Base-by-base conservation (phyloP, 92 coral and sea anemone genomes). In the Montipora capitata region DNA sequence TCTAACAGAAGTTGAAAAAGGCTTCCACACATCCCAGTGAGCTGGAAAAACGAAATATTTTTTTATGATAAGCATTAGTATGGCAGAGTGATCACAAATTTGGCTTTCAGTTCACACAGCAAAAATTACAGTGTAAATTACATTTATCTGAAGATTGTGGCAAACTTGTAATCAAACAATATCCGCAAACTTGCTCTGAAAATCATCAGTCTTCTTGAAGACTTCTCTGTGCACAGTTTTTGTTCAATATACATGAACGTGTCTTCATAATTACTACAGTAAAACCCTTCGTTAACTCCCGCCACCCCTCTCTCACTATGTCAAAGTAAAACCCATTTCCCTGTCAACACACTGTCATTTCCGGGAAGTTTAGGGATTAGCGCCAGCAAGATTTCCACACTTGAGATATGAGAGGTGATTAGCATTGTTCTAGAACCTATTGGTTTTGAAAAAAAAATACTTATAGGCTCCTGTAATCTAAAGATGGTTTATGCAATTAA, bases 21-120 rank as follows among this genome's bases (percentile, higher is more conserved):
- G 90, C 63, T 90, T 86, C 87, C 93, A 90, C 14, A 86, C 93
- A 90, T 90, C 93, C 90, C 93, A 85, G 52, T 90, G 93, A 5
- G 75, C 87, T 59, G 41, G 14, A 74, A 72, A 74, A 87, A 72
- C 12, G 52, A 62, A 81, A 74, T 9, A 52, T 74, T 4, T 43
- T 43, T 12, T 9, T 18, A 0, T 71, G 39, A 42, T 71, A 17
- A 14, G 38, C 76, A 42, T 71, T 68, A 68, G 44, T 14, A 35
- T 35, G 44, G 52, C 4, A 70, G 75, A 41, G 75, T 2, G 5
- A 70, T 70, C 5, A 40, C 75, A 40, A 70, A 70, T 70, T 10
- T 70, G 40, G 20, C 52, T 70, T 41, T 11, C 52, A 10, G 18
- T 75, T 35, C 56, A 79, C n/a, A 10, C 38, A 64, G 51, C 10